phyloP scores from a whole-genome alignment of 2,888 invertebrate species.

The Caenorhabditis doughertyi region DNA sequence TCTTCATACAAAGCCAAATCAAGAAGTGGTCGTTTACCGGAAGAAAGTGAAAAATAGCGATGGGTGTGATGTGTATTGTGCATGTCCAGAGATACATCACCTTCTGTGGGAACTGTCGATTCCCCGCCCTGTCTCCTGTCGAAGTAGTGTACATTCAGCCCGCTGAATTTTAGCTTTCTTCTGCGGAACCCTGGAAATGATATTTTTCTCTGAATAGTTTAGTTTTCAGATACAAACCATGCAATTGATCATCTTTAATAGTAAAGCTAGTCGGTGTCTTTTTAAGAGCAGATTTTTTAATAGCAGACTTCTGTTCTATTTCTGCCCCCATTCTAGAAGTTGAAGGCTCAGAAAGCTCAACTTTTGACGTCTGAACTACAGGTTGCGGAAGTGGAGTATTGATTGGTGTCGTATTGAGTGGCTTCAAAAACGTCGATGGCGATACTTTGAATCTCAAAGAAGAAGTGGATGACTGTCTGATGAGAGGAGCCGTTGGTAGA shows the following conservation, averaged over 20 bases:
- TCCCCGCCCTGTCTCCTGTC: constrained; percentile 53
- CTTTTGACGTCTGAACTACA: neutral
- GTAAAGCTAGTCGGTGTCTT: neutral
- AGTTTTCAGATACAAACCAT: neutral
- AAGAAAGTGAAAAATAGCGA: constrained; percentile 34
- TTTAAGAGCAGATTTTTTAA: constrained; percentile 28
- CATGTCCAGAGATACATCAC: constrained; percentile 57
- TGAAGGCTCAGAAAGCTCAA: constrained; percentile 27
- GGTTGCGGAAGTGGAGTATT: neutral
- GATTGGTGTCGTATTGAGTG: neutral
- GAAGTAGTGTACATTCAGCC: constrained; percentile 59
- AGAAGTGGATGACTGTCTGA: constrained; percentile 30
- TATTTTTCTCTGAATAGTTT: too few relatives aligned
- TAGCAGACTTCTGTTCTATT: neutral
- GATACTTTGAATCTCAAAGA: constrained; percentile 59
- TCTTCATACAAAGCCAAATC: constrained; percentile 27
- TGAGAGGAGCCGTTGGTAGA: constrained; percentile 44
- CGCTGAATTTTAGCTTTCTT: constrained; percentile 22
- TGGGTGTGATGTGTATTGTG: constrained; percentile 50
- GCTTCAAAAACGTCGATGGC: constrained; percentile 39
- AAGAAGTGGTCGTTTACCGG: constrained; percentile 47
- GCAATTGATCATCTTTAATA: constrained; percentile 3
- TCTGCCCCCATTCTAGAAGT: constrained; percentile 20
- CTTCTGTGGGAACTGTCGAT: constrained; percentile 54
- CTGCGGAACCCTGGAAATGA: constrained; percentile 28